Evolutionary conservation across 2,797 vertebrate species (phyloP).

Genomic region (Petrocephalus sullivani): DNA sequence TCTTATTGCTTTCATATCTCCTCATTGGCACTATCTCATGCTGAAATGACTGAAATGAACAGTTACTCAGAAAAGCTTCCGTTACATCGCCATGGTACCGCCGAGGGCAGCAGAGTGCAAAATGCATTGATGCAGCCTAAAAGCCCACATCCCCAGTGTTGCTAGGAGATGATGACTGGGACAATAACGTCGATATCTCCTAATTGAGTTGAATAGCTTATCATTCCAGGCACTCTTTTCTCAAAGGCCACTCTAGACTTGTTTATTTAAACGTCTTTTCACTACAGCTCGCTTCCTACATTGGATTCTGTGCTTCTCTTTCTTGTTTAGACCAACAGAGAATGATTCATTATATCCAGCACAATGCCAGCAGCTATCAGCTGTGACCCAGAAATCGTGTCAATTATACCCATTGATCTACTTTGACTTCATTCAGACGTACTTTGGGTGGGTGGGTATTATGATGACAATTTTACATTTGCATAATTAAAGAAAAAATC

Average conservation of each 20-base stretch:
- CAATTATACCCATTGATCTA: slow-evolving; percentile 12
- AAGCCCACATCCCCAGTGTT: slow-evolving; percentile 45
- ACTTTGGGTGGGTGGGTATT: not conserved
- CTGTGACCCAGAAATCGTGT: not conserved
- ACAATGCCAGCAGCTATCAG: not conserved
- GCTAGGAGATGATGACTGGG: slow-evolving; percentile 48
- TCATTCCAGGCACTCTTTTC: slow-evolving; percentile 31
- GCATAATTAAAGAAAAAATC: not conserved
- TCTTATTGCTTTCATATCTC: slow-evolving; percentile 23
- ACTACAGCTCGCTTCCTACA: slow-evolving; percentile 28
- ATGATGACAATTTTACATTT: not conserved
- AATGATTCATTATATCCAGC: not conserved
- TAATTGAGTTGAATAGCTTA: slow-evolving; percentile 58
- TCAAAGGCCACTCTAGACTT: slow-evolving; percentile 37
- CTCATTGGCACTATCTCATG: not conserved
- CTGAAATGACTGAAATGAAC: not conserved
- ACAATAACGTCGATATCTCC: slow-evolving; percentile 48
- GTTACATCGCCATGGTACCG: slow-evolving; percentile 13
- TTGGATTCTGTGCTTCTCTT: slow-evolving; percentile 1
- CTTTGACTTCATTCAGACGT: not conserved
- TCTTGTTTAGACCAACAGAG: slow-evolving; percentile 15
- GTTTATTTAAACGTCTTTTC: slow-evolving; percentile 43
- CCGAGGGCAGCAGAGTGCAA: slow-evolving; percentile 44
- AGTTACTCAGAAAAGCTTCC: not conserved
- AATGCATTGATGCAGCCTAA: slow-evolving; percentile 42